These are phyloP conservation scores for Leucozona laternaria DNA, from an alignment of 2,888 invertebrate species.

Conservation along the genomic window DNA sequence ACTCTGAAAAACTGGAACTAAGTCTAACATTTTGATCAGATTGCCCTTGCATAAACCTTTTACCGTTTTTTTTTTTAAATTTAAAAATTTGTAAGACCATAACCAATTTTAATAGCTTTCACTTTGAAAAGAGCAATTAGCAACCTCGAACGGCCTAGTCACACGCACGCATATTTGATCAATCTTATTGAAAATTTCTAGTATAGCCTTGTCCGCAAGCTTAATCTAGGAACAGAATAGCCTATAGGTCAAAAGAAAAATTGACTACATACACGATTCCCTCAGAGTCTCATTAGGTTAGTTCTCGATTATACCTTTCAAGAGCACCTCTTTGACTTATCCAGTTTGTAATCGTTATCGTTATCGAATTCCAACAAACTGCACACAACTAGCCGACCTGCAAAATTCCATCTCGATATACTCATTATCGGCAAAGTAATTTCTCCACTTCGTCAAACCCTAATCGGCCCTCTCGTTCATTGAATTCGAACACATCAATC, in stretches of 20 bases:
- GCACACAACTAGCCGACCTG: neutral
- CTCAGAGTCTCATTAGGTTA: neutral
- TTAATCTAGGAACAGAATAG: no score
- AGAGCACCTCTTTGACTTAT: neutral
- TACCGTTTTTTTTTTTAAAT: no score
- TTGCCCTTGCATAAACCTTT: no score
- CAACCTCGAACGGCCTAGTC: no score
- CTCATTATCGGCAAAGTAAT: constrained; percentile 61
- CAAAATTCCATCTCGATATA: constrained; percentile 40
- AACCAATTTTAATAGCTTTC: no score
- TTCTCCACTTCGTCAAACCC: constrained; percentile 46
- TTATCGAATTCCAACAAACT: constrained; percentile 24
- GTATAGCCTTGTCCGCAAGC: no score
- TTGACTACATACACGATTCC: neutral
- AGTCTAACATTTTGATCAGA: no score
- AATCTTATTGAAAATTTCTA: no score
- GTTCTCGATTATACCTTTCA: neutral
- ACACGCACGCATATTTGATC: no score
- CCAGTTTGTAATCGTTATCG: neutral
- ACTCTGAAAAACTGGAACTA: no score
- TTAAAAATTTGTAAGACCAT: no score
- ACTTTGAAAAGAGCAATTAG: no score
- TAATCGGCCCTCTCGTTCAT: constrained; percentile 49
- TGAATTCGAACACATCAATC: constrained; percentile 60
- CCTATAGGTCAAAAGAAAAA: neutral